Base-by-base conservation (phyloP, 2,797 vertebrate genomes). In the Melanotaenia boesemani region DNA sequence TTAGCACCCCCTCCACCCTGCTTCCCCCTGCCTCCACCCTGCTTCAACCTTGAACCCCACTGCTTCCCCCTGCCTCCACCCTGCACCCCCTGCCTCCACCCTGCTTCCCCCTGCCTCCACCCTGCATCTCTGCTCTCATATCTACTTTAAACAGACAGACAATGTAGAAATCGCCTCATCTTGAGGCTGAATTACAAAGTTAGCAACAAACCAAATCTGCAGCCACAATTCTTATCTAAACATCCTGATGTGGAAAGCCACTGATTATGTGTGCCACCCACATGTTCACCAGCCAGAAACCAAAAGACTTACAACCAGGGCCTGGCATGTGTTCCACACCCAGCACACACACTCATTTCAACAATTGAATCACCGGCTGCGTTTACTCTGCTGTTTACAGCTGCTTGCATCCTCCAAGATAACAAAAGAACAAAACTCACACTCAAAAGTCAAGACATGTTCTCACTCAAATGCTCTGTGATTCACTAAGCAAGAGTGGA, bases 221-320 rank as follows among this genome's bases (percentile, higher is more conserved):
- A 54, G 76, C 80, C 83, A 4, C 84, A 80, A 75, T 77, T 83
- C 79, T 88, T 88, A 86, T 88, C 88, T 85, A 86, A 86, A 90
- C 80, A 90, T 88, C 80, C 82, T 88, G 79, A 88, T 83, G 84
- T 39, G 74, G 83, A 89, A 85, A 91, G 76, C 83, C 79, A 66
- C 82, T 80, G 82, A 81, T 90, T 75, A 81, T 71, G 80, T 59
- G 74, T 76, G 82, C 86, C 85, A 79, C 83, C 81, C 84, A 89
- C 81, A 87, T 70, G 76, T 71, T 74, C 32, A 60, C 74, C 71
- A 74, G 83, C 85, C 85, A 88, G 80, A 81, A 82, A 85, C 74
- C 70, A 46, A 73, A 26, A 44, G 63, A 72, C 41, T 68, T 1
- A 3, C 61, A 67, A 84, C 76, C 73, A 41, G 37, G 48, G 52